Evolutionary conservation across 2,888 invertebrate species (phyloP), one percentile per base, ranked within the genome.

Genomic region (Onthophagus sagittarius): DNA sequence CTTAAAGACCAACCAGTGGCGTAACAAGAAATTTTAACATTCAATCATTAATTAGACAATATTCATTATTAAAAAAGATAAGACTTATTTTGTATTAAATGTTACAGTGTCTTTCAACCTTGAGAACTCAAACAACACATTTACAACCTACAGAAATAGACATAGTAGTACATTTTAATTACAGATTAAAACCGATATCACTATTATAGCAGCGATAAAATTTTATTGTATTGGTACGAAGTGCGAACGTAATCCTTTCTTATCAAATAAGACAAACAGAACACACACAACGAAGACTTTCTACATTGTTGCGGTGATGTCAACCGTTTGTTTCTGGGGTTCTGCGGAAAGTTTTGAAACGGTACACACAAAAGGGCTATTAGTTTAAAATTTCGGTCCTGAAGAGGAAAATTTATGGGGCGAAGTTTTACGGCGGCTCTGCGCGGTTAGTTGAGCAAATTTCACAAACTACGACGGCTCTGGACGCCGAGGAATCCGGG

Each of bases 401-500:
- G 39, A 23, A 53, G 39, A 53, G 39, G 39, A 53, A 53, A 53
- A 53, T 53, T 53, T 53, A 53, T 53, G 39, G 39, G 9, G 9
- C 11, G 11, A 53, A 53, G 39, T 53, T 53, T 53, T 53, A 53
- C 39, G 39, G 39, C 39, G 39, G 39, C 39, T 53, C 39, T 23
- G 11, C 67, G 67, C 13, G 67, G 31, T 31, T 32, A n/a, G 15
- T 32, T 67, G 23, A 32, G 15, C 67, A 67, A 67, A 67, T 67
- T 67, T 67, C 67, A 67, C 67, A 67, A 67, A 67, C 13, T 67
- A 23, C 15, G n/a, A 67, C 67, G 67, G 31, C 23, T 67, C 31
- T 9, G 32, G 67, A 31, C 31, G 15, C 7, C 31, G n/a, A 67
- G 15, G 32, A 67, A 9, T 23, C 67, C 67, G 67, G 63, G 63